Conservation (phyloP, 2,888 invertebrate species). For the Philaethria dido region DNA sequence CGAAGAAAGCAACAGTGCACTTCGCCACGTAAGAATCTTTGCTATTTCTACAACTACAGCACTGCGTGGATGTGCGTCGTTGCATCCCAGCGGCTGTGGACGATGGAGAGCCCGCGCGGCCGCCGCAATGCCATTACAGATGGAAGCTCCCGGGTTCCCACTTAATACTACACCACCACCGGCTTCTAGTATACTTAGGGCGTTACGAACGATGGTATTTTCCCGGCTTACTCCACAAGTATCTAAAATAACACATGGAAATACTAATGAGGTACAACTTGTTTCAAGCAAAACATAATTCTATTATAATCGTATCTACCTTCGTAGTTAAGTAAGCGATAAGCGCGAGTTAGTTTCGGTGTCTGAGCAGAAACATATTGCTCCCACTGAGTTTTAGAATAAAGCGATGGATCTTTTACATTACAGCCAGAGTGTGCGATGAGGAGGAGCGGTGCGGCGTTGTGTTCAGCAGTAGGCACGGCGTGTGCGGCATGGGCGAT, state of each 20-base stretch:
- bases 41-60: conserved; percentile 54
- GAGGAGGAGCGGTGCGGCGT: conserved; percentile 52
- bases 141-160: conserved; percentile 53
- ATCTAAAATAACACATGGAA: conserved; percentile 49
- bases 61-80: conserved; percentile 51
- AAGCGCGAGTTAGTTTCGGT: conserved; percentile 40
- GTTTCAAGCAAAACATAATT: not conserved
- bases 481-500: conserved; percentile 51
- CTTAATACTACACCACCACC: conserved; percentile 49
- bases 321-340: conserved; percentile 51
- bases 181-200: conserved; percentile 53
- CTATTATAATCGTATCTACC: conserved; percentile 44
- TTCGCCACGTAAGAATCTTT: conserved; percentile 56
- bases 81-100: conserved; percentile 49
- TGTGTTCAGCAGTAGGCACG: conserved; percentile 29
- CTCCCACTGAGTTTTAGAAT: conserved; percentile 43
- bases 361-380: conserved; percentile 35
- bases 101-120: conserved; percentile 49
- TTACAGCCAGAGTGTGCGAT: conserved; percentile 58
- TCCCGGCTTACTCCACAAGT: conserved; percentile 62
- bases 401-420: conserved; percentile 48
- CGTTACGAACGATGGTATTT: conserved; percentile 54
- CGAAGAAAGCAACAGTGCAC: conserved; percentile 51
- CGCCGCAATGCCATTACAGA: conserved; percentile 50
- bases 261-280: not conserved